Conservation (phyloP, 2,888 invertebrate species). For the Philopedon plagiatum region DNA sequence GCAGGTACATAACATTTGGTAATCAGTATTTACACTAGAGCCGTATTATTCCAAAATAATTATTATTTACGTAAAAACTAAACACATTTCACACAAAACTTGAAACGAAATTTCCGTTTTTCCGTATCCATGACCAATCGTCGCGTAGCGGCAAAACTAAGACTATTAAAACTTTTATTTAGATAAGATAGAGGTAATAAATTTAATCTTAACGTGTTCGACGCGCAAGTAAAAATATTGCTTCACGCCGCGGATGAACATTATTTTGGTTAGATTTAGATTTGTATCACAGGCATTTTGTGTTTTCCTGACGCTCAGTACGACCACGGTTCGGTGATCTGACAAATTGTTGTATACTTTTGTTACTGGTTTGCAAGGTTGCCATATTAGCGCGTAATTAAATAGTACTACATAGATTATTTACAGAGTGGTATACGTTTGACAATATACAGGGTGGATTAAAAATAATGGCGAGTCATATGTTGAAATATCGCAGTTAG, state of each 20-base stretch:
- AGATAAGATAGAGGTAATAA: conserved; percentile 56
- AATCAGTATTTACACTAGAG: conserved; percentile 23
- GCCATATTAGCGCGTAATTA: conserved; percentile 13
- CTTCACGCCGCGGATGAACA: conserved; percentile 6
- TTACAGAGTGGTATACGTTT: background rate
- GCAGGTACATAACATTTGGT: background rate
- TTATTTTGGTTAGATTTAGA: conserved; percentile 24
- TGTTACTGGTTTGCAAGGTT: conserved; percentile 29
- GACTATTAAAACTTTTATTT: conserved; percentile 54
- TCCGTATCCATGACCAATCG: conserved; percentile 15
- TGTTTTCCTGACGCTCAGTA: conserved; percentile 21
- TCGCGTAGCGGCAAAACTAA: conserved; percentile 27
- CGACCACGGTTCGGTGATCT: conserved; percentile 41
- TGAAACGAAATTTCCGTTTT: conserved; percentile 13
- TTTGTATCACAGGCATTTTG: background rate
- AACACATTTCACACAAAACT: background rate
- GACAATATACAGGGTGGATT: background rate
- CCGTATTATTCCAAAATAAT: background rate
- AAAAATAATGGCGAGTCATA: no score
- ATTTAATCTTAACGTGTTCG: conserved; percentile 49
- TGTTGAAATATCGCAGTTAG: no score
- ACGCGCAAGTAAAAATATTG: conserved; percentile 15
- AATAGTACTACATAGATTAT: background rate
- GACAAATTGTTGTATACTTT: conserved; percentile 35
- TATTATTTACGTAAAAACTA: background rate